phyloP scores from a whole-genome alignment of 2,113 vertebrate genomes.

The Athene cunicularia region DNA sequence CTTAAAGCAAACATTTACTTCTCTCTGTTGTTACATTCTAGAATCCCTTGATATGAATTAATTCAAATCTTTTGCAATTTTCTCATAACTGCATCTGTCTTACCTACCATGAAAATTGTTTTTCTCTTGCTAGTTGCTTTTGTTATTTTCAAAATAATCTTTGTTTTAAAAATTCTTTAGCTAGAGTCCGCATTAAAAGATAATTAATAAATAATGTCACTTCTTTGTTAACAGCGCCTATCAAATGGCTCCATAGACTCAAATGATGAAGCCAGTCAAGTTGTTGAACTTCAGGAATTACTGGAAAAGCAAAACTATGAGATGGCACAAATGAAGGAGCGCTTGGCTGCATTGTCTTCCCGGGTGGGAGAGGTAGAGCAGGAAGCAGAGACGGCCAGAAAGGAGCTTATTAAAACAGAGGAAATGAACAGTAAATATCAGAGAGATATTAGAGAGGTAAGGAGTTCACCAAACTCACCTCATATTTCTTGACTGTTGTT shows the following conservation, averaged over 20 bases:
- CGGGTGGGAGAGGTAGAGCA: constrained; percentile 96
- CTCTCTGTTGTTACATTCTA: background rate
- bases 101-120: background rate
- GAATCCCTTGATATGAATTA: background rate
- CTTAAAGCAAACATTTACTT: background rate
- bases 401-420: constrained; percentile 97
- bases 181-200: background rate
- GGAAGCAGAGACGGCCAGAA: constrained; percentile 95
- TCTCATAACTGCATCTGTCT: background rate
- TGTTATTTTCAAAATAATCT: background rate
- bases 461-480: background rate
- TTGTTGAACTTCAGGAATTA: constrained; percentile 95
- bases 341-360: constrained; percentile 91
- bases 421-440: constrained; percentile 98
- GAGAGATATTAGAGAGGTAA: constrained; percentile 97
- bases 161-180: background rate
- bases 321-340: constrained; percentile 99
- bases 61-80: background rate
- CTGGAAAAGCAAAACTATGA: constrained; percentile 98
- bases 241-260: constrained; percentile 96
- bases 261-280: constrained; percentile 91
- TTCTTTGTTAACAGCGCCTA: constrained; percentile 81
- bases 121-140: background rate
- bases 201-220: background rate
- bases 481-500: background rate